Evolutionary conservation across 2,113 vertebrate genomes (phyloP).

Genomic region (Cygnus buccinator): DNA sequence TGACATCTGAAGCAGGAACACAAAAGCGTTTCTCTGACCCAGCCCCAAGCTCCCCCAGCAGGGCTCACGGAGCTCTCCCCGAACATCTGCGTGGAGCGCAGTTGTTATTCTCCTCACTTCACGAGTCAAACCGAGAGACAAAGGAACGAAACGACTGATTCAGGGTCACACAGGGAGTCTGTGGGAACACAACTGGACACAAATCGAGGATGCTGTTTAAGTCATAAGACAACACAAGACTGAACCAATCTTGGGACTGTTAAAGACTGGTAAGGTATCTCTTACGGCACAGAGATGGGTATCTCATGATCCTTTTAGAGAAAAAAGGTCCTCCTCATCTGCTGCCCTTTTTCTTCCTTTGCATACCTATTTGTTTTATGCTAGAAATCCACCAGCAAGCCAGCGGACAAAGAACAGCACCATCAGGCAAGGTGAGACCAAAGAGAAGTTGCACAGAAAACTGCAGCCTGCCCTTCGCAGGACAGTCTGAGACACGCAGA

Average conservation of each 20-base stretch:
- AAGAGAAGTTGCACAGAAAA: neutral
- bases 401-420: neutral
- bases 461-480: neutral
- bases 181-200: slow-evolving; percentile 21
- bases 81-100: slow-evolving; percentile 33
- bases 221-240: neutral
- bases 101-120: neutral
- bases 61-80: slow-evolving; percentile 16
- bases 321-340: neutral
- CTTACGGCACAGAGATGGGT: no score
- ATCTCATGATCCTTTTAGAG: neutral
- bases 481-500: neutral
- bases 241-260: neutral
- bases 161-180: slow-evolving; percentile 34
- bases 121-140: neutral
- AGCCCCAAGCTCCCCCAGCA: neutral
- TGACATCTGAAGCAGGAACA: neutral
- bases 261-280: neutral
- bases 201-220: neutral
- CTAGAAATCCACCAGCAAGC: neutral
- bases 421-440: neutral
- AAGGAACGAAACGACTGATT: neutral
- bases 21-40: neutral
- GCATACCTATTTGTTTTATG: neutral
- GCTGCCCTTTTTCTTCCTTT: neutral